Conservation (phyloP, 2,888 invertebrate genomes). For the Hydropsyche betteni region DNA sequence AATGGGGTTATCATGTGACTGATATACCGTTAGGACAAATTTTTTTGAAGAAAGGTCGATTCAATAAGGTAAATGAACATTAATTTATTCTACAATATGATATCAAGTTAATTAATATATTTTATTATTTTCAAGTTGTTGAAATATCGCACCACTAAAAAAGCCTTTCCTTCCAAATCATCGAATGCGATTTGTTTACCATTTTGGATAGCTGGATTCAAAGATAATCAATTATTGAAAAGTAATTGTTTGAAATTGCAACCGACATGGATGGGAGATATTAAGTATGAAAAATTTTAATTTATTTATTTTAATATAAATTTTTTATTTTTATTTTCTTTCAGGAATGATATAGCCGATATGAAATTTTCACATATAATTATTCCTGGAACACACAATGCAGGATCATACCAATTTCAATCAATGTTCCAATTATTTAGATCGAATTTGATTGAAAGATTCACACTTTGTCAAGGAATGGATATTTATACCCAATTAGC, state of each 20-base stretch:
- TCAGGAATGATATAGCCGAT: constrained; percentile 59
- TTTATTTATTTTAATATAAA: constrained; percentile 47
- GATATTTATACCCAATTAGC: constrained; percentile 86
- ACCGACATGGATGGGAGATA: constrained; percentile 86
- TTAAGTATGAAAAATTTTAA: constrained; percentile 53
- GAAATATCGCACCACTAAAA: constrained; percentile 53
- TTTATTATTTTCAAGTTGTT: constrained; percentile 52
- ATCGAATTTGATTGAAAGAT: constrained; percentile 56
- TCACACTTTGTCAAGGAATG: constrained; percentile 74
- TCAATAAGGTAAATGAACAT: constrained; percentile 50
- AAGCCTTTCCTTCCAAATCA: constrained; percentile 59
- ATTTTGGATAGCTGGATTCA: constrained; percentile 76
- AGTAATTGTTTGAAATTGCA: constrained; percentile 80
- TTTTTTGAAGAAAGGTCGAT: constrained; percentile 70
- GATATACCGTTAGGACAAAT: constrained; percentile 66
- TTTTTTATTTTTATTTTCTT: constrained; percentile 43
- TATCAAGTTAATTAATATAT: too few relatives aligned
- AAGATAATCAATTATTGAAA: constrained; percentile 67
- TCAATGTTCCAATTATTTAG: constrained; percentile 52
- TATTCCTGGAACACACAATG: constrained; percentile 66
- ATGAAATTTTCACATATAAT: constrained; percentile 63
- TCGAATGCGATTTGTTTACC: constrained; percentile 66
- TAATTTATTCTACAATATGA: too few relatives aligned
- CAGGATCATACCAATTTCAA: constrained; percentile 66
- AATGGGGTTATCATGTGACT: constrained; percentile 64